Evolutionary conservation across 2,113 vertebrate species (phyloP).

Genomic region (Corynorhinus townsendii): DNA sequence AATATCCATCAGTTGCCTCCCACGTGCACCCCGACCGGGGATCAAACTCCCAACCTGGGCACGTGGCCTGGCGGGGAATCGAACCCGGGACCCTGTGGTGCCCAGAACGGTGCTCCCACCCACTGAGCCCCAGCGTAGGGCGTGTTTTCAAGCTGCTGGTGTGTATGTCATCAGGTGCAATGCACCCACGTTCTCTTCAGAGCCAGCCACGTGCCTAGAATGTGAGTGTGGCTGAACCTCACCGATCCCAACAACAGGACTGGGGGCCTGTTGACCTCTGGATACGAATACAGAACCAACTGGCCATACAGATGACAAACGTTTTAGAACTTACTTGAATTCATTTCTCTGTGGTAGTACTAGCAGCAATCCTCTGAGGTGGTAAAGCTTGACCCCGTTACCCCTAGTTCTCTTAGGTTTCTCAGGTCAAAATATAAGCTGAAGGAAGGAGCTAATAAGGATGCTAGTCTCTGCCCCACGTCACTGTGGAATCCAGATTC

Average conservation of each 20-base stretch:
- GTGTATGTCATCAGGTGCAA: background rate
- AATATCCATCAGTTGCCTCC: no score
- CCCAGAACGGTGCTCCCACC: background rate
- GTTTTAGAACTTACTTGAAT: background rate
- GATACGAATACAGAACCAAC: background rate
- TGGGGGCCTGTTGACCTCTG: background rate
- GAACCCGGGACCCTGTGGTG: background rate
- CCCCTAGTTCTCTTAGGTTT: background rate
- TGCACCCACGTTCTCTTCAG: background rate
- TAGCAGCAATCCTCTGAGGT: background rate
- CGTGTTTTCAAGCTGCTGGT: background rate
- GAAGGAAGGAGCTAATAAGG: background rate
- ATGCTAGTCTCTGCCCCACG: background rate
- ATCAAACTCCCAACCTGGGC: no score
- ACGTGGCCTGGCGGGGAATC: background rate
- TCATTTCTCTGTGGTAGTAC: background rate
- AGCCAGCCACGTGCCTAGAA: background rate
- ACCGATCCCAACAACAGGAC: background rate
- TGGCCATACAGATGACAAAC: background rate
- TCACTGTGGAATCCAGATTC: background rate
- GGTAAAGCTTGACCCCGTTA: background rate
- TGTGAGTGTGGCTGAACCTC: background rate
- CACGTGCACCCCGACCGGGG: no score
- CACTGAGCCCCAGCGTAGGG: background rate
- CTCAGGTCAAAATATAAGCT: background rate